Evolutionary conservation across 2,888 invertebrate genomes (phyloP).

Genomic region (Hemithea aestivaria): DNA sequence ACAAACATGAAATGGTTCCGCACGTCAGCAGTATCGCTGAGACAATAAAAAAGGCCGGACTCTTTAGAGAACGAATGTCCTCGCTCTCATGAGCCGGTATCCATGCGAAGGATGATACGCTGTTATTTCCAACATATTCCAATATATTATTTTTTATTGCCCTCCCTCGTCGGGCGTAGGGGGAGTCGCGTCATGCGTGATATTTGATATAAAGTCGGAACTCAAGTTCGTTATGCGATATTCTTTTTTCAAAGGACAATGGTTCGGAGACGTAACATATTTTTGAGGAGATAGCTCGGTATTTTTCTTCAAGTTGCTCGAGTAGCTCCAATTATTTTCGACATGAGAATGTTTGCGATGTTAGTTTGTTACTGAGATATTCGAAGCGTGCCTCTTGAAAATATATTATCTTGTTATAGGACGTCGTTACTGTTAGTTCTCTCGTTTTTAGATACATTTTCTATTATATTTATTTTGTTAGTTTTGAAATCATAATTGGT

Average conservation of each 20-base stretch:
- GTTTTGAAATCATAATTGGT: too few relatives aligned
- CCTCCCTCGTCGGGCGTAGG: conserved; percentile 49
- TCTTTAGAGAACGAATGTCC: conserved; percentile 68
- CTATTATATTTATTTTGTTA: neutral
- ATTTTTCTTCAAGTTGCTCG: conserved; percentile 64
- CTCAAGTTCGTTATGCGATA: conserved; percentile 78
- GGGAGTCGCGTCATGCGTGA: conserved; percentile 74
- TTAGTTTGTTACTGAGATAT: conserved; percentile 57
- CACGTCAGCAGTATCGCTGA: conserved; percentile 64
- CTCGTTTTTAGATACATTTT: conserved; percentile 5
- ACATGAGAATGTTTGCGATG: conserved; percentile 60
- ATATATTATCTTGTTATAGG: conserved; percentile 27
- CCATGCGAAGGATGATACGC: conserved; percentile 74
- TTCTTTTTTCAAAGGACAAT: conserved; percentile 79
- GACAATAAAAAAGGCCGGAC: conserved; percentile 74
- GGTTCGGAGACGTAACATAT: conserved; percentile 68
- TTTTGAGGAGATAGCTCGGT: conserved; percentile 64
- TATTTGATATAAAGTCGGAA: conserved; percentile 79
- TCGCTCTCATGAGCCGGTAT: conserved; percentile 43
- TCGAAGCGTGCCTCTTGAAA: conserved; percentile 28
- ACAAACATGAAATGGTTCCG: conserved; percentile 56
- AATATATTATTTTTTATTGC: conserved; percentile 81
- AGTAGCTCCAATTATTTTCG: conserved; percentile 70
- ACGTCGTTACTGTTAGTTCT: conserved; percentile 25
- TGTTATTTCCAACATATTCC: conserved; percentile 80